These are phyloP conservation scores for Gryon sp. DNA, from an alignment of 1,140 invertebrate species.

Conservation along the genomic window DNA sequence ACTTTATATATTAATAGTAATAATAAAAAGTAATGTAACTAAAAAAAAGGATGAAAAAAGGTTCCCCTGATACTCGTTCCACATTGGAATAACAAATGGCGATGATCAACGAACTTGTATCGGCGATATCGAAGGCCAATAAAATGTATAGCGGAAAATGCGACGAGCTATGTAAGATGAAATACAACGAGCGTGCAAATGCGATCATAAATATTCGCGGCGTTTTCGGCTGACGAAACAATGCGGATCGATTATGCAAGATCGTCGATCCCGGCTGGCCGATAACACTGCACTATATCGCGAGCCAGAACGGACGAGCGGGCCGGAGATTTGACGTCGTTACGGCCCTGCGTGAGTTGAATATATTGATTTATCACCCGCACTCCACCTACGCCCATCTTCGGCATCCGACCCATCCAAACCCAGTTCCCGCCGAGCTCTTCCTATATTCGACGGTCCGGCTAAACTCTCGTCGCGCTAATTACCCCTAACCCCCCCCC, in stretches of 20 bases:
- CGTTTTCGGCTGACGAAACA: slow-evolving; percentile 41
- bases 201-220: slow-evolving; percentile 53
- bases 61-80: not conserved
- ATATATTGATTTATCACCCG: slow-evolving; percentile 76
- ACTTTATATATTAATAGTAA: too few relatives aligned
- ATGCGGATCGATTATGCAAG: slow-evolving; percentile 49
- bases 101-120: slow-evolving; percentile 29
- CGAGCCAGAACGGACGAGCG: slow-evolving; percentile 43
- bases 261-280: slow-evolving; percentile 41
- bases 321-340: slow-evolving; percentile 69
- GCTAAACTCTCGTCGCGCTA: not conserved
- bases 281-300: slow-evolving; percentile 42
- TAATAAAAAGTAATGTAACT: not conserved
- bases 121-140: slow-evolving; percentile 39
- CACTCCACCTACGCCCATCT: slow-evolving; percentile 57
- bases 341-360: slow-evolving; percentile 74
- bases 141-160: slow-evolving; percentile 41
- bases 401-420: slow-evolving; percentile 40
- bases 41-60: not conserved
- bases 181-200: slow-evolving; percentile 48
- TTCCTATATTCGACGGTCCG: slow-evolving; percentile 12
- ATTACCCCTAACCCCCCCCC: slow-evolving; percentile 12
- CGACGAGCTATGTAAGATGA: slow-evolving; percentile 53
- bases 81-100: slow-evolving; percentile 4
- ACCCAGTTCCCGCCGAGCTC: slow-evolving; percentile 26